A percentile compares a stretch with the other conserved stretches of the same genome.
Evolutionary conservation across 1,140 invertebrate species (phyloP).

Genomic region (Caenorhabditis remanei): DNA sequence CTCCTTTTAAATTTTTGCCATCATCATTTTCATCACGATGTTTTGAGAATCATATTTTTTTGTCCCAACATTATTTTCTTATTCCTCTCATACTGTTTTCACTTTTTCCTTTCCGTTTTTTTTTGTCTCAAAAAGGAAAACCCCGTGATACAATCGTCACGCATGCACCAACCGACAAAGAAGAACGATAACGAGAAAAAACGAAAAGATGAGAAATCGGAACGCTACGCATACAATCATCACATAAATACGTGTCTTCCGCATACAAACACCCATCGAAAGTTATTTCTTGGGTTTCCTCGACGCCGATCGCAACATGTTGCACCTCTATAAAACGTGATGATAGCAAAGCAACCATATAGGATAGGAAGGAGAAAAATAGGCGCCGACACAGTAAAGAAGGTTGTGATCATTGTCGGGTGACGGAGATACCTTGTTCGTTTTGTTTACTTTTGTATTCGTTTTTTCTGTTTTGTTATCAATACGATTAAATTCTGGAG

Average conservation of each 20-base stretch:
- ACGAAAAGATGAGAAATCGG: slow-evolving; percentile 11
- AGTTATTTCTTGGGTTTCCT: slow-evolving; percentile 27
- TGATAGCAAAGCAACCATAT: slow-evolving; percentile 45
- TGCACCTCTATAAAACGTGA: slow-evolving; percentile 51
- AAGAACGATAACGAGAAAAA: background rate
- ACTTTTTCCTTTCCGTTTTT: background rate
- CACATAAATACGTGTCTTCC: slow-evolving; percentile 11
- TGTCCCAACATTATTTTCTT: background rate
- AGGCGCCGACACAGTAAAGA: background rate
- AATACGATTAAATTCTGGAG: background rate
- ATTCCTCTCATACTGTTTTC: background rate
- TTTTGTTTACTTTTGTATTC: slow-evolving; percentile 15
- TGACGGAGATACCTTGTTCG: slow-evolving; percentile 22
- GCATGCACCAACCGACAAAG: slow-evolving; percentile 9
- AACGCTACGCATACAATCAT: slow-evolving; percentile 24
- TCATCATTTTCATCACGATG: slow-evolving; percentile 16
- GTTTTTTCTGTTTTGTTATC: slow-evolving; percentile 6
- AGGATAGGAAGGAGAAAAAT: background rate
- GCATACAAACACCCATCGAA: background rate
- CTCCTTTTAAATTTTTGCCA: background rate
- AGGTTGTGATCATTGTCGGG: slow-evolving; percentile 7
- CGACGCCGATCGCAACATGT: slow-evolving; percentile 31
- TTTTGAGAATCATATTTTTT: background rate
- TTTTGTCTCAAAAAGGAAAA: background rate
- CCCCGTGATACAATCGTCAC: slow-evolving; percentile 25